Base-by-base conservation (phyloP, 2,888 invertebrate genomes). In the Endotricha flammealis region DNA sequence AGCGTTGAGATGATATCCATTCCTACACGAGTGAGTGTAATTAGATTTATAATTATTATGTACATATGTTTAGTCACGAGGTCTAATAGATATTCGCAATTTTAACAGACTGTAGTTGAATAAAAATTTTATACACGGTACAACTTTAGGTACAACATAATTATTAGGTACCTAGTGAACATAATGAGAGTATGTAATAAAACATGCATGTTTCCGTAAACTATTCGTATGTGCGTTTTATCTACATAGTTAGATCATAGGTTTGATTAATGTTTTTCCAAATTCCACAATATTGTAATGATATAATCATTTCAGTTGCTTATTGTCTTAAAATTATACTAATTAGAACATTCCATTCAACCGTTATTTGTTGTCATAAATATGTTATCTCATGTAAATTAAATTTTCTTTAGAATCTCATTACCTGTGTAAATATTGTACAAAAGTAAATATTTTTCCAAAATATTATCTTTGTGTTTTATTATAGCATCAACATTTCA, bases 381-480 rank as follows among this genome's bases (percentile, higher is more conserved):
- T 28, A 9, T 32, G 6, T 46, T 38, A 42, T 45, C 24, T 42
- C 50, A 50, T 57, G 50, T 56, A 49, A 52, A 53, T 48, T 53
- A 49, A 35, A 29, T 44, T 48, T 36, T 29, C 22, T 33, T 39
- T 31, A 29, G n/a, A 32, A 38, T 41, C 40, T 33, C 38, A 39
- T 45, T 44, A 43, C 36, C 40, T 39, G 13, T 79, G 79, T 80
- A 78, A 72, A 79, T 77, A 80, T 14, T 77, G 77, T 79, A 75
- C 54, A 73, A 70, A 71, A 74, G 57, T 78, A 77, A 80, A 82
- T 81, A 81, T 81, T 78, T 82, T 81, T 78, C 50, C 65, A 69
- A 64, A 73, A 68, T 50, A 56, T 30, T 11, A 32, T 35, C 31
- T 36, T 46, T 41, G 46, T 38, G 11, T 46, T 44, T 48, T 33